A percentile compares a stretch with the other conserved stretches of the same genome.
These are phyloP conservation scores for Limnephilus auricula DNA, from an alignment of 2,888 invertebrate genomes.

Conservation along the genomic window DNA sequence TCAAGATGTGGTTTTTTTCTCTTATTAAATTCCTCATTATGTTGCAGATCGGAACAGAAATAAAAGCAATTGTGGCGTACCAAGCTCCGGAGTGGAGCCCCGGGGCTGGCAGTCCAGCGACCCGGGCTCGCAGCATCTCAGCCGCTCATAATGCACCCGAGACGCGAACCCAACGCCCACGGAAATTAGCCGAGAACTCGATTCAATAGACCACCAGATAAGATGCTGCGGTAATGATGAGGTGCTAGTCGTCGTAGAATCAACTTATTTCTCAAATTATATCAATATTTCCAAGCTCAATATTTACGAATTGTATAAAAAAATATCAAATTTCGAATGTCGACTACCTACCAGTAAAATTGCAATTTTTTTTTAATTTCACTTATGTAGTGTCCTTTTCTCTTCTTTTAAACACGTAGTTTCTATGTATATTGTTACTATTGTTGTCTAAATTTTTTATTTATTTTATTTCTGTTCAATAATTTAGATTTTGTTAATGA, in stretches of 20 bases:
- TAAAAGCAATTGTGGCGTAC: conserved; percentile 40
- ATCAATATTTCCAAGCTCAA: background rate
- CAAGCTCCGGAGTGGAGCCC: conserved; percentile 18
- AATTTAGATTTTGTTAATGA: no score
- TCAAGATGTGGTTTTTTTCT: conserved; percentile 12
- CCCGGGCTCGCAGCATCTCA: background rate
- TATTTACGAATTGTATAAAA: background rate
- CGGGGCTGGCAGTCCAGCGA: conserved; percentile 21
- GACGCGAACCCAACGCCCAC: conserved; percentile 45
- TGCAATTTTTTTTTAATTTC: no score
- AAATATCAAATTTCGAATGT: background rate
- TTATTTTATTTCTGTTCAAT: no score
- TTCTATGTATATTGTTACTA: no score
- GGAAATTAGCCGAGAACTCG: conserved; percentile 39
- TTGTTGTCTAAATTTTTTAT: no score
- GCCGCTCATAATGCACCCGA: conserved; percentile 46
- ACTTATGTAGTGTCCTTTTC: no score
- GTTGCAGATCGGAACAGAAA: conserved; percentile 37
- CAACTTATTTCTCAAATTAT: background rate
- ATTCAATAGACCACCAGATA: conserved; percentile 49
- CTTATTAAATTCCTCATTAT: conserved; percentile 36
- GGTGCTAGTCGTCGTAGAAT: background rate
- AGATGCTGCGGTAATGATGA: conserved; percentile 30
- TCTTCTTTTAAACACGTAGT: no score
- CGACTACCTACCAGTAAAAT: background rate